These are phyloP conservation scores for Astropecten irregularis DNA, from an alignment of 53 echinoderm and acorn worm genomes.

Conservation along the genomic window DNA sequence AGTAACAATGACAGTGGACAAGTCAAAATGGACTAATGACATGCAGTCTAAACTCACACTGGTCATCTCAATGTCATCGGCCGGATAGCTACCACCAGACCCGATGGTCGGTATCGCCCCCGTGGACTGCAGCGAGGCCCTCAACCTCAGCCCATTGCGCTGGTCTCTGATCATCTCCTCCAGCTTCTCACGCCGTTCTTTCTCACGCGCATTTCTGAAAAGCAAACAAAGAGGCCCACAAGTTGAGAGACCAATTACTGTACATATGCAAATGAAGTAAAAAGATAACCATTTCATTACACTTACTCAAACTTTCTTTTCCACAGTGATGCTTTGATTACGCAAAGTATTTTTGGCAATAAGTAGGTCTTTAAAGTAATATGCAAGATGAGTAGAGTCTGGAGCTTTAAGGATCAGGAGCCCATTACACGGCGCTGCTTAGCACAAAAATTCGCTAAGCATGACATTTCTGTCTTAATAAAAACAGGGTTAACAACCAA, in stretches of 20 bases:
- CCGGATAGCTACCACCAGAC: conserved; percentile 53
- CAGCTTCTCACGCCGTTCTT: conserved; percentile 51
- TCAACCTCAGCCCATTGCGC: conserved; percentile 8
- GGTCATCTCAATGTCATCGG: conserved; percentile 59
- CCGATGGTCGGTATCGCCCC: conserved; percentile 5
- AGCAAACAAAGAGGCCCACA: background rate
- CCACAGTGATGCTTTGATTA: no score
- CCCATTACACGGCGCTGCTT: no score
- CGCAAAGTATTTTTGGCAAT: no score
- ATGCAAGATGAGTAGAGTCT: no score
- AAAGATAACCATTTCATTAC: background rate
- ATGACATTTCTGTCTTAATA: no score
- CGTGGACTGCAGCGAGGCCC: background rate
- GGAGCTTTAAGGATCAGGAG: no score
- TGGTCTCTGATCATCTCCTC: conserved; percentile 42
- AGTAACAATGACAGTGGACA: no score
- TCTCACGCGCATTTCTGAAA: conserved; percentile 66
- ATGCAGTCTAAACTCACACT: conserved; percentile 29
- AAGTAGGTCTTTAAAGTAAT: no score
- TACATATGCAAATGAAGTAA: background rate
- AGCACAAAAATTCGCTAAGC: no score
- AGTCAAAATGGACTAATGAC: no score
- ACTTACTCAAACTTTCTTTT: no score
- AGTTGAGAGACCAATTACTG: background rate
- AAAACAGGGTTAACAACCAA: no score